Evolutionary conservation across 2,797 vertebrate species (phyloP).

Genomic region (Darevskia mixta): DNA sequence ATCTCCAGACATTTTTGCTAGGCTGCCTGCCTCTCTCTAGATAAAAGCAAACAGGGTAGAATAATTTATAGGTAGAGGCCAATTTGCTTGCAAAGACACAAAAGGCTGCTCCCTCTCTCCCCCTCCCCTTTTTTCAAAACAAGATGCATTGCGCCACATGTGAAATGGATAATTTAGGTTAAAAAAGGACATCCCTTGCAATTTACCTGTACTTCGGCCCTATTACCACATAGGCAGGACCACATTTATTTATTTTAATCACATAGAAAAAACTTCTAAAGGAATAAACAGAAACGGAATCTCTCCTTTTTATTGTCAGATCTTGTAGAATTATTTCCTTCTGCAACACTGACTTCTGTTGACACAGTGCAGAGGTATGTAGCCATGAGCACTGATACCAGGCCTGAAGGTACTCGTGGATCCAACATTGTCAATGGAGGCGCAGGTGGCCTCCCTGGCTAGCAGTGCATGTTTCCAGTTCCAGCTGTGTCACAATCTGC

Average conservation of each 20-base stretch:
- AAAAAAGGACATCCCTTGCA: constrained; percentile 48
- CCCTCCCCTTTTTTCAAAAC: constrained; percentile 47
- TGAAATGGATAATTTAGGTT: constrained; percentile 41
- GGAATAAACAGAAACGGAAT: constrained; percentile 21
- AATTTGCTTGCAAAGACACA: constrained; percentile 72
- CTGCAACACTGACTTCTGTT: not conserved
- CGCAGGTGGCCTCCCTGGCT: no score
- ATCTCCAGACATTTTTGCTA: constrained; percentile 60
- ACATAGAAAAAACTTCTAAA: constrained; percentile 42
- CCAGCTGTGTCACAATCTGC: no score
- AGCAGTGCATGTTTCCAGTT: no score
- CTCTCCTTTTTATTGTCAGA: constrained; percentile 21
- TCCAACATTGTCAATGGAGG: no score
- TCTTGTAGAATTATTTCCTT: constrained; percentile 10
- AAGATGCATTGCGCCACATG: constrained; percentile 62
- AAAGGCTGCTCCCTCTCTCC: constrained; percentile 37
- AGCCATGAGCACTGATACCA: not conserved
- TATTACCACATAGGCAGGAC: constrained; percentile 16
- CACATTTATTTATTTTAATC: constrained; percentile 21
- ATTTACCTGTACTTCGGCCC: constrained; percentile 65
- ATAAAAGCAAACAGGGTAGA: constrained; percentile 69
- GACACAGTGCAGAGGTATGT: not conserved
- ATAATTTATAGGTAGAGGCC: constrained; percentile 78
- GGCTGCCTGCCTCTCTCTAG: constrained; percentile 62
- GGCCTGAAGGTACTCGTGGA: no score